Percentiles rank a stretch among this genome's conserved stretches.
Conservation (phyloP, 2,888 invertebrate genomes). For the Alviniconcha strummeri region DNA sequence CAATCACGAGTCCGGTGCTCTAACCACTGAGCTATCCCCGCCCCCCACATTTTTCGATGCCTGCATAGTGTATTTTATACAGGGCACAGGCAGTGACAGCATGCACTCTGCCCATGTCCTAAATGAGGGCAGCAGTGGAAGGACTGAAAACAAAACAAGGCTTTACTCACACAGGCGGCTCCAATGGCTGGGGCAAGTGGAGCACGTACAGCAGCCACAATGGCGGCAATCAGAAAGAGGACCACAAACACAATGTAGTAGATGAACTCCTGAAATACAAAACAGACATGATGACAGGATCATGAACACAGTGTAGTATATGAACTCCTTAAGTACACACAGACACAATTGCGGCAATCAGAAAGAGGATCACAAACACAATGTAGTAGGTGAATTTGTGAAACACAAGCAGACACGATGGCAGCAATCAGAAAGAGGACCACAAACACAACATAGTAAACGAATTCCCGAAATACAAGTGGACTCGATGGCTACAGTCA, state of each 20-base stretch:
- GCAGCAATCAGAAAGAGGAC: not conserved
- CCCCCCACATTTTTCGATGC: no score
- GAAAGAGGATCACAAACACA: conserved; percentile 46
- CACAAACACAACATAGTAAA: conserved; percentile 44
- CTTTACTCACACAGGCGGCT: conserved; percentile 53
- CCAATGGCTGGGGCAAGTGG: conserved; percentile 40
- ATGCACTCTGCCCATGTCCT: no score
- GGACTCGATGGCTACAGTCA: no score
- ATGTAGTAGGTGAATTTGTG: conserved; percentile 56
- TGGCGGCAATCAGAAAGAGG: conserved; percentile 51
- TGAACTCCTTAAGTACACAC: conserved; percentile 19
- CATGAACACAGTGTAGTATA: not conserved
- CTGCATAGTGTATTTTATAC: no score
- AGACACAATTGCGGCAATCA: conserved; percentile 52
- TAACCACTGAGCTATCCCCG: no score
- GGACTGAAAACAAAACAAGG: not conserved
- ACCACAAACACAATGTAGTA: conserved; percentile 51
- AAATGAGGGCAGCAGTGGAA: not conserved
- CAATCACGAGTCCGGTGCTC: no score
- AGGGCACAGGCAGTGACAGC: no score
- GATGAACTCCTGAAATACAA: conserved; percentile 49
- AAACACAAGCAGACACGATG: not conserved
- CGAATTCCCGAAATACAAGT: conserved; percentile 47
- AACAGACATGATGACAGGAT: not conserved
- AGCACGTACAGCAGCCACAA: conserved; percentile 47